Base-by-base conservation (phyloP, 2,113 vertebrate species). In the Orientallactaga bullata region DNA sequence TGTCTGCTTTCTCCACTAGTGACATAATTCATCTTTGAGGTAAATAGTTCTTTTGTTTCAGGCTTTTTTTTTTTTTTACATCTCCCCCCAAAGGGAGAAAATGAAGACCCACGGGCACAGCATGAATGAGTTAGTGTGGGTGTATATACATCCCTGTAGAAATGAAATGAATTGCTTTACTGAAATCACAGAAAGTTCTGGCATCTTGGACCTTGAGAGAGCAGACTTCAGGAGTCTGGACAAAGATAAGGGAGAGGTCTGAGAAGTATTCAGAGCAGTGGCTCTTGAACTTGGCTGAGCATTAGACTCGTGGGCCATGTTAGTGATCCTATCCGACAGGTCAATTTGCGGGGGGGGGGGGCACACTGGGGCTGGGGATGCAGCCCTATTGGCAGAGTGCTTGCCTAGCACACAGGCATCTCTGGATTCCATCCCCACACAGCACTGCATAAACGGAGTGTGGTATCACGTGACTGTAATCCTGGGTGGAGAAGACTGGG, bases 11-110 rank as follows among this genome's bases (percentile, higher is more conserved):
- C 55, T 85, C 8, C 0, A 26, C 32, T 12, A 0, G 20, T 88
- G 92, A 96, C 23, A 47, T 94, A 85, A 95, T 94, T 84, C 85
- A 80, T 95, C 86, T 76, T 79, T 55, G 15, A 78, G 39, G 85
- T 88, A 94, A 97, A 95, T 39, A 80, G 90, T 69, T 92, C 68
- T 78, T 95, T 96, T 88, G 85, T 93, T 93, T 92, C 65, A 68
- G 21, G 20, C 51, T 58, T n/a, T 81, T 76, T 84, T 39, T 28
- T 58, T n/a, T 81, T 76, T 84, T 39, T 28, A 28, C 37, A n/a
- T 73, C 39, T 55, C 37, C 66, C 26, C 18, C 20, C 13, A 4
- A 32, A 55, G 39, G 37, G 32, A 89, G 58, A 91, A 90, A 85
- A 66, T 17, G 47, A 91, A 86, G n/a, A 89, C 35, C 35, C 55